A percentile compares a stretch with the other conserved stretches of the same genome.
Evolutionary conservation across 1,140 invertebrate genomes (phyloP).

Genomic region (Hermetia illucens): DNA sequence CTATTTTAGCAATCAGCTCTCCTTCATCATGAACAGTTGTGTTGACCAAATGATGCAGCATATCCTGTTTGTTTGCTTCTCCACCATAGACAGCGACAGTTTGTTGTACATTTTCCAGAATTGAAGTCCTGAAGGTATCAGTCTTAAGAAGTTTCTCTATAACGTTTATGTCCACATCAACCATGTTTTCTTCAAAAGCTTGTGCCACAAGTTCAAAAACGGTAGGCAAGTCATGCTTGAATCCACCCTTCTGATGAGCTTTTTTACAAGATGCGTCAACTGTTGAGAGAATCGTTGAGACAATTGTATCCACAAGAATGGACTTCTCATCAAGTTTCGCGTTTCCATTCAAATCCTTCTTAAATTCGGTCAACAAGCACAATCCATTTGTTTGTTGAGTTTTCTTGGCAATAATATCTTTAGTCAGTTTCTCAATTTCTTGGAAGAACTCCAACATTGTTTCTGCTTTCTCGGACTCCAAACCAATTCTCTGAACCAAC

Average conservation of each 20-base stretch:
- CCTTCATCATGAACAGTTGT: background rate
- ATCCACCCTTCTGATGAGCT: background rate
- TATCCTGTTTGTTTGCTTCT: background rate
- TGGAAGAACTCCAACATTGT: background rate
- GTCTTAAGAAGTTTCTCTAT: background rate
- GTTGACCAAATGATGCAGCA: background rate
- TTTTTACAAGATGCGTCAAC: slow-evolving; percentile 1
- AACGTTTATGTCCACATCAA: background rate
- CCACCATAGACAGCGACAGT: background rate
- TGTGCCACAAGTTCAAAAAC: slow-evolving; percentile 2
- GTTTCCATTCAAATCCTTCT: background rate
- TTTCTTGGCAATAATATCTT: background rate
- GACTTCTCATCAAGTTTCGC: background rate
- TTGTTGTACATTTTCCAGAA: background rate
- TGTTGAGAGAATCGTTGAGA: background rate
- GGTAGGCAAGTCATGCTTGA: background rate
- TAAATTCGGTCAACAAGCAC: background rate
- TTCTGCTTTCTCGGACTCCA: background rate
- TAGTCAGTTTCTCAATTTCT: background rate
- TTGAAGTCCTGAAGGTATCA: background rate
- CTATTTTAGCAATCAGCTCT: background rate
- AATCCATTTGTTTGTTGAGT: background rate
- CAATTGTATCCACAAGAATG: background rate
- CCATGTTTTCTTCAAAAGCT: background rate
- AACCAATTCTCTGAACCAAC: background rate